phyloP scores from a whole-genome alignment of 2,888 invertebrate genomes.

The Drosophila mercatorum region DNA sequence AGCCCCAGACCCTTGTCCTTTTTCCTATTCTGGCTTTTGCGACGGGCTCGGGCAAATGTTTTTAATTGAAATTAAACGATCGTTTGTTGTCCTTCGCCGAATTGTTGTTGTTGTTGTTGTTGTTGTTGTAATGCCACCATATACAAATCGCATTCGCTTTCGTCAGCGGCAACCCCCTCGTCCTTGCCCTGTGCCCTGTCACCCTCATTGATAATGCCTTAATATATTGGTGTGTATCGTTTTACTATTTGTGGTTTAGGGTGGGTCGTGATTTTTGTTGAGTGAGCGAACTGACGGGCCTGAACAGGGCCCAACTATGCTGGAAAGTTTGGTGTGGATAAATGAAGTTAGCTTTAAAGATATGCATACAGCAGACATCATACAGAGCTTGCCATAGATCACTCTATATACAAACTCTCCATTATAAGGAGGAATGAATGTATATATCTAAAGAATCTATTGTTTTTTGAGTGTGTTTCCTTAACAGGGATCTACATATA shows the following conservation, averaged over 20 bases:
- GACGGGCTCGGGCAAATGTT: conserved; percentile 78
- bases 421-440: too few relatives aligned
- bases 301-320: conserved; percentile 8
- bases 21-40: conserved; percentile 79
- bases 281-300: conserved; percentile 19
- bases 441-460: too few relatives aligned
- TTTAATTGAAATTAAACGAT: conserved; percentile 85
- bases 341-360: too few relatives aligned
- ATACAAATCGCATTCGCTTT: conserved; percentile 76
- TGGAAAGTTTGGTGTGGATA: too few relatives aligned
- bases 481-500: too few relatives aligned
- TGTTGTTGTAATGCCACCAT: conserved; percentile 74
- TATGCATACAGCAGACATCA: too few relatives aligned
- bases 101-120: conserved; percentile 52
- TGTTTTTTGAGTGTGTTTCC: too few relatives aligned
- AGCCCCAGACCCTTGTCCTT: conserved; percentile 6
- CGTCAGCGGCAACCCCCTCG: conserved; percentile 37
- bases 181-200: conserved; percentile 5
- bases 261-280: conserved; percentile 81
- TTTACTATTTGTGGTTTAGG: conserved; percentile 82
- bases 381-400: too few relatives aligned
- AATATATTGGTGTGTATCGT: conserved; percentile 80
- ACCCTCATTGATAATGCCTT: conserved; percentile 73
- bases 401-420: too few relatives aligned
- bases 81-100: conserved; percentile 68